These are phyloP conservation scores for Mechanitis mazaeus DNA, from an alignment of 2,888 invertebrate species.

Conservation along the genomic window DNA sequence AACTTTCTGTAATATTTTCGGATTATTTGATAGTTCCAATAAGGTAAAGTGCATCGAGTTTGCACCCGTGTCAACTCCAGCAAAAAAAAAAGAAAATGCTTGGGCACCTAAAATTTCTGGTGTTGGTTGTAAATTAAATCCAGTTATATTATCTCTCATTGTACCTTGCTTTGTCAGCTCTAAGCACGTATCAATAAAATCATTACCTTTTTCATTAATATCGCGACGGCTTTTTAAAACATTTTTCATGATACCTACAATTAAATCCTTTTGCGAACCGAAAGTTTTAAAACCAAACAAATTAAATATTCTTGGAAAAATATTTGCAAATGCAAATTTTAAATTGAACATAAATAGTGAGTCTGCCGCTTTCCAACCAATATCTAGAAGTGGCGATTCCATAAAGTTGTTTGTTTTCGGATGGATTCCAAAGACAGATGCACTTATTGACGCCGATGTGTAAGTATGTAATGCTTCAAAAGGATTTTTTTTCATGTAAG, in stretches of 20 bases:
- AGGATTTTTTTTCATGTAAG: slow-evolving; percentile 37
- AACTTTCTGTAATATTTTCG: slow-evolving; percentile 46
- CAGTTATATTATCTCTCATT: slow-evolving; percentile 44
- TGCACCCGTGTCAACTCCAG: slow-evolving; percentile 64
- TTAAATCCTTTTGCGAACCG: slow-evolving; percentile 49
- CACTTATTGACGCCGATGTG: slow-evolving; percentile 51
- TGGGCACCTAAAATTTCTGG: slow-evolving; percentile 57
- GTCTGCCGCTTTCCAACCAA: slow-evolving; percentile 42
- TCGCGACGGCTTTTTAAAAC: slow-evolving; percentile 43
- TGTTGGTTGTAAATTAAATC: slow-evolving; percentile 44
- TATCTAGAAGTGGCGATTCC: slow-evolving; percentile 53
- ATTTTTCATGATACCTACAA: slow-evolving; percentile 47
- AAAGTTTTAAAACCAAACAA: slow-evolving; percentile 45
- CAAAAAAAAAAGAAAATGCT: slow-evolving; percentile 62
- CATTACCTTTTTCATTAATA: slow-evolving; percentile 36
- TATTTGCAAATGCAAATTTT: slow-evolving; percentile 33
- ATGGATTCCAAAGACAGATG: slow-evolving; percentile 64
- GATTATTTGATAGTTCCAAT: slow-evolving; percentile 52
- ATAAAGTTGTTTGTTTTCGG: slow-evolving; percentile 47
- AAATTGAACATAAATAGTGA: slow-evolving; percentile 36
- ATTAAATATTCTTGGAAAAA: slow-evolving; percentile 40
- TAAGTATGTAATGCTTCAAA: slow-evolving; percentile 48
- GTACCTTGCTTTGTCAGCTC: slow-evolving; percentile 49
- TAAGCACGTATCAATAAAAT: slow-evolving; percentile 54
- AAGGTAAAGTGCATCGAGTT: slow-evolving; percentile 54